These are phyloP conservation scores for Datnioides undecimradiatus DNA, from an alignment of 2,113 vertebrate genomes.

Conservation along the genomic window DNA sequence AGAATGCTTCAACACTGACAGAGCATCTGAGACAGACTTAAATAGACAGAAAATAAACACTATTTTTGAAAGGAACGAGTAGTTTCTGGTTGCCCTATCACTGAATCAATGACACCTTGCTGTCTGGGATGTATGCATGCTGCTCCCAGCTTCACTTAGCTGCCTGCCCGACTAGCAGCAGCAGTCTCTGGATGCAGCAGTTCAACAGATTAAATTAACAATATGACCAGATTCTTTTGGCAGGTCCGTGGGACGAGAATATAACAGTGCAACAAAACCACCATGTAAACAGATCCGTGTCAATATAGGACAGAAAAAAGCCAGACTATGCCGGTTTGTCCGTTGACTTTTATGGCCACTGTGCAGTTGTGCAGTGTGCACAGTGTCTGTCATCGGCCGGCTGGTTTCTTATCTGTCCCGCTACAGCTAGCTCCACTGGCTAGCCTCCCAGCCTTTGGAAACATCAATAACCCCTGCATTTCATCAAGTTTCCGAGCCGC, in stretches of 20 bases:
- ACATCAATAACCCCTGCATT: conserved; percentile 48
- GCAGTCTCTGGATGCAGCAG: conserved; percentile 20
- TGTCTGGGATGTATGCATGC: conserved; percentile 37
- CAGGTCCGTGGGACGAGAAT: not conserved
- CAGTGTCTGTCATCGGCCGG: conserved; percentile 46
- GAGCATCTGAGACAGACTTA: not conserved
- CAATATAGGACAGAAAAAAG: not conserved
- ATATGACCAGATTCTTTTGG: not conserved
- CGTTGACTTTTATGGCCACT: conserved; percentile 52
- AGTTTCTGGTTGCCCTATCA: not conserved
- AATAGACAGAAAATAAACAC: not conserved
- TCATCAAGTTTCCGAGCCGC: conserved; percentile 21
- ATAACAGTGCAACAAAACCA: not conserved
- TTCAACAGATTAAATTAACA: conserved; percentile 17
- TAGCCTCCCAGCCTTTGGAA: conserved; percentile 56
- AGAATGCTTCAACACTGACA: not conserved
- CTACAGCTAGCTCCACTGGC: conserved; percentile 67
- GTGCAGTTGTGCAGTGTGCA: conserved; percentile 12
- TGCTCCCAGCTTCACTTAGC: conserved; percentile 15
- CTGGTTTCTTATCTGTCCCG: conserved; percentile 70
- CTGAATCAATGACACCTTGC: conserved; percentile 47
- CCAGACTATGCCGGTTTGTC: not conserved
- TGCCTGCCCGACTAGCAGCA: not conserved
- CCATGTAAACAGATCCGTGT: not conserved
- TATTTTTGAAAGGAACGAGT: not conserved